Conservation (phyloP, 2,797 vertebrate species). For the Poecile montanus region DNA sequence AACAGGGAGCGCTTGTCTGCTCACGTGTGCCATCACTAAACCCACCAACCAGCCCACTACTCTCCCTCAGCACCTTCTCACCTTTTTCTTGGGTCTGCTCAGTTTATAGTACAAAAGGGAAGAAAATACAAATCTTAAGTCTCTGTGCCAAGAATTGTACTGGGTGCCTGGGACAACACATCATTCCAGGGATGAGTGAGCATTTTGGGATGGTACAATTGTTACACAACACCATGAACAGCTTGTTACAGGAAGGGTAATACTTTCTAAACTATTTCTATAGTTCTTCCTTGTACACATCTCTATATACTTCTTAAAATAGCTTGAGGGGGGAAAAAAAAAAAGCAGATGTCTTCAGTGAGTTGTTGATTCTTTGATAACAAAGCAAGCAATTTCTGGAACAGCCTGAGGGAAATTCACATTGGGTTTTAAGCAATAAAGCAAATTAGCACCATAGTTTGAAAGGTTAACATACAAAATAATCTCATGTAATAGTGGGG, state of each 20-base stretch:
- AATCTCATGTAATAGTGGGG: neutral
- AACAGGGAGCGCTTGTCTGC: neutral
- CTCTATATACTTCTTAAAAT: neutral
- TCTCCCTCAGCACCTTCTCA: neutral
- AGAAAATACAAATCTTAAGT: neutral
- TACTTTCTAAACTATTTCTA: neutral
- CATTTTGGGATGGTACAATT: neutral
- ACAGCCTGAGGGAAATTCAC: constrained; percentile 25
- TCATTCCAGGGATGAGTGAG: neutral
- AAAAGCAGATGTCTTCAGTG: neutral
- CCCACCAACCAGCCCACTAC: neutral
- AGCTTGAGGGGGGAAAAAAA: neutral
- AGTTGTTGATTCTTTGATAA: constrained; percentile 48
- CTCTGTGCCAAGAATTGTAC: neutral
- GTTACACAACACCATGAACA: neutral
- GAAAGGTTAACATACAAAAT: constrained; percentile 44
- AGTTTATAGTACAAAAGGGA: neutral
- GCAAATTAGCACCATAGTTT: constrained; percentile 45
- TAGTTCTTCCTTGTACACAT: neutral
- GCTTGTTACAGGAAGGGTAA: neutral
- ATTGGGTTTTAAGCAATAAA: constrained; percentile 43
- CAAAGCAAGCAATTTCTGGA: constrained; percentile 26
- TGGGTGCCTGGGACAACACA: neutral
- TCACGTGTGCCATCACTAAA: neutral
- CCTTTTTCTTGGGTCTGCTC: neutral